Evolutionary conservation across 2,797 vertebrate genomes (phyloP), one percentile per base, ranked within the genome.

Genomic region (Galaxias olidus): DNA sequence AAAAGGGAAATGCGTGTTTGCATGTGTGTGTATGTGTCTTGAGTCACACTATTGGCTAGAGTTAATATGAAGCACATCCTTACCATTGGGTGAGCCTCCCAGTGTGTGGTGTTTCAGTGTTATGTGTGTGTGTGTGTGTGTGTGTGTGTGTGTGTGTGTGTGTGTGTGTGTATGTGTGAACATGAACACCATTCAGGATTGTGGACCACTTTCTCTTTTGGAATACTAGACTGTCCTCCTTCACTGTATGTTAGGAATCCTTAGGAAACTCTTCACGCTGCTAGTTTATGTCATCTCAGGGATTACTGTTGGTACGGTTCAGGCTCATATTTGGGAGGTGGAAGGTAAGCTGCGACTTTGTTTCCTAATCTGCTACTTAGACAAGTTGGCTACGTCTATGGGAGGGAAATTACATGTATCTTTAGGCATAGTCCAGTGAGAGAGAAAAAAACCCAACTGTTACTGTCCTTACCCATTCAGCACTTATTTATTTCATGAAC

Each of bases 71-170:
- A 43, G 44, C 57, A 59, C 11, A 59, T 43, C 57, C 13, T 46
- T 59, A 59, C 57, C 57, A 20, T 46, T 59, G 57, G 57, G 42
- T 59, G 57, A 46, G 43, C 43, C 43, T 3, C 2, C 30, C 30
- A 30, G 30, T 30, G 30, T 30, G 30, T 30, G 30, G 30, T 30
- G 30, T 30, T 30, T 30, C 3, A 30, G 30, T 30, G 30, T 30
- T 30, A 30, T 30, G 30, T 30, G 2, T 30, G 30, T 30, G 30
- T 30, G 30, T 30, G 30, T 30, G 30, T 30, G 30, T 30, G 30
- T 2, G 30, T 30, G 30, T 30, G 30, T 30, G 30, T 30, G 30
- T 30, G 57, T 20, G 42, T 59, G 30, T 30, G 30, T 30, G 30
- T 30, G 30, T 2, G 30, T 30, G 30, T 30, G 30, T 30, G 30